phyloP scores from a whole-genome alignment of 2,888 invertebrate genomes.

The Caenorhabditis sinica region DNA sequence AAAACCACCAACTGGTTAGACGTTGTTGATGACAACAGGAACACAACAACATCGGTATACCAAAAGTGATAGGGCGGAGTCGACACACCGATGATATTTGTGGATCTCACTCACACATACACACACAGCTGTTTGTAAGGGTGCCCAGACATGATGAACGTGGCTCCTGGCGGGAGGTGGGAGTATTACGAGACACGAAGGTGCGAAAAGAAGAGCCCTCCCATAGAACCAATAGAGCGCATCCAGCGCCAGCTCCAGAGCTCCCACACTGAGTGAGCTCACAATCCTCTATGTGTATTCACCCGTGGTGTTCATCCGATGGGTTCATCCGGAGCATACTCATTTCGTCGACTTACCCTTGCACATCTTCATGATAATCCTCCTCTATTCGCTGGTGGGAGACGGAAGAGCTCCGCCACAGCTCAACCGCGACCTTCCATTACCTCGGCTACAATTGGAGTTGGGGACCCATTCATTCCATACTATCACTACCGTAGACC shows the following conservation, averaged over 20 bases:
- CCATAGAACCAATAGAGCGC: slow-evolving; percentile 67
- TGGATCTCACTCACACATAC: slow-evolving; percentile 29
- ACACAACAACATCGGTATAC: slow-evolving; percentile 54
- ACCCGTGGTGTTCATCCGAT: slow-evolving; percentile 59
- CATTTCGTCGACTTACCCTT: slow-evolving; percentile 76
- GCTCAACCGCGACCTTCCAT: slow-evolving; percentile 61
- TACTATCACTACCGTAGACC: slow-evolving; percentile 70
- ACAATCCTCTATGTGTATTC: slow-evolving; percentile 62
- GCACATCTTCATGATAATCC: slow-evolving; percentile 63
- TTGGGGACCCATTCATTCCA: slow-evolving; percentile 61
- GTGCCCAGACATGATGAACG: slow-evolving; percentile 63
- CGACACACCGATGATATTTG: slow-evolving; percentile 47
- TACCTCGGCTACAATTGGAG: slow-evolving; percentile 53
- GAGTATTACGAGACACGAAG: slow-evolving; percentile 63
- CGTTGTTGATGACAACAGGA: slow-evolving; percentile 55
- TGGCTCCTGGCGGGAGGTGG: slow-evolving; percentile 66
- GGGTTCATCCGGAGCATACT: slow-evolving; percentile 78
- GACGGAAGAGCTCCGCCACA: slow-evolving; percentile 56
- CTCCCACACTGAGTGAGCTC: slow-evolving; percentile 14
- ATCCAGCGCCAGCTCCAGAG: slow-evolving; percentile 39
- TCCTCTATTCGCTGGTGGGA: slow-evolving; percentile 42
- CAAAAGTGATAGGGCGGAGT: slow-evolving; percentile 56
- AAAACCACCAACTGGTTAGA: slow-evolving; percentile 8
- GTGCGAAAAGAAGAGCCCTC: slow-evolving; percentile 68
- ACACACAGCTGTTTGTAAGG: slow-evolving; percentile 64